A percentile compares a stretch with the other conserved stretches of the same genome.
Conservation (phyloP, 1,140 invertebrate species). For the Nephila pilipes region DNA sequence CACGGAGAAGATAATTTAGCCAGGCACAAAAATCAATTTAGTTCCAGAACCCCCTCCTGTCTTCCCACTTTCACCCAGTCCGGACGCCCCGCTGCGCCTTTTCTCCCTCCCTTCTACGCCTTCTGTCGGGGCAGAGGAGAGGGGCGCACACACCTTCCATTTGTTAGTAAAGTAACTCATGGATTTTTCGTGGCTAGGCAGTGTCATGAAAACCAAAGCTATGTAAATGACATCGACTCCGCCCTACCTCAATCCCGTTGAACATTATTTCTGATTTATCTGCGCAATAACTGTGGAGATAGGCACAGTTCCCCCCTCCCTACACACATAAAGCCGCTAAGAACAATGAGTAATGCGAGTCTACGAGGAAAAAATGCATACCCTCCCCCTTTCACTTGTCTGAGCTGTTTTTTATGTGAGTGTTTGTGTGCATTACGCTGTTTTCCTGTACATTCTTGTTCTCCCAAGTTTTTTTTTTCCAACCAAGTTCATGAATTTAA, state of each 20-base stretch:
- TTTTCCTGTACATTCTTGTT: slow-evolving; percentile 11
- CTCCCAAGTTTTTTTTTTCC: background rate
- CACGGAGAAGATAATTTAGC: slow-evolving; percentile 71
- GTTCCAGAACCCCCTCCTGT: slow-evolving; percentile 13
- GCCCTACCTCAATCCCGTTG: slow-evolving; percentile 34
- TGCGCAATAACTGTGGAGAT: slow-evolving; percentile 68
- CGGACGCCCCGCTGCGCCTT: slow-evolving; percentile 42
- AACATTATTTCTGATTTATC: slow-evolving; percentile 75
- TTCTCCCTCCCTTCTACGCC: slow-evolving; percentile 28
- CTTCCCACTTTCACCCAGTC: slow-evolving; percentile 65
- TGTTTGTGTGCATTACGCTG: slow-evolving; percentile 8
- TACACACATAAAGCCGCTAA: slow-evolving; percentile 54
- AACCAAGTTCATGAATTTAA: slow-evolving; percentile 46
- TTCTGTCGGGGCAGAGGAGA: background rate
- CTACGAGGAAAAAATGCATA: background rate
- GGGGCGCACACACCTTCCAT: slow-evolving; percentile 60
- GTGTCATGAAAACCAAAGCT: slow-evolving; percentile 70
- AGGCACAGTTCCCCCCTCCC: slow-evolving; percentile 34
- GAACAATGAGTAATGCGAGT: slow-evolving; percentile 66
- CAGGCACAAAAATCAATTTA: slow-evolving; percentile 73
- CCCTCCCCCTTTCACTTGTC: background rate
- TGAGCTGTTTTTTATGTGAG: background rate
- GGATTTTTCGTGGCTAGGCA: slow-evolving; percentile 12
- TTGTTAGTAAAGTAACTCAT: slow-evolving; percentile 56
- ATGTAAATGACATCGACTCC: slow-evolving; percentile 71